Evolutionary conservation across 2,113 vertebrate species (phyloP).

Genomic region (Tyrannus savana): DNA sequence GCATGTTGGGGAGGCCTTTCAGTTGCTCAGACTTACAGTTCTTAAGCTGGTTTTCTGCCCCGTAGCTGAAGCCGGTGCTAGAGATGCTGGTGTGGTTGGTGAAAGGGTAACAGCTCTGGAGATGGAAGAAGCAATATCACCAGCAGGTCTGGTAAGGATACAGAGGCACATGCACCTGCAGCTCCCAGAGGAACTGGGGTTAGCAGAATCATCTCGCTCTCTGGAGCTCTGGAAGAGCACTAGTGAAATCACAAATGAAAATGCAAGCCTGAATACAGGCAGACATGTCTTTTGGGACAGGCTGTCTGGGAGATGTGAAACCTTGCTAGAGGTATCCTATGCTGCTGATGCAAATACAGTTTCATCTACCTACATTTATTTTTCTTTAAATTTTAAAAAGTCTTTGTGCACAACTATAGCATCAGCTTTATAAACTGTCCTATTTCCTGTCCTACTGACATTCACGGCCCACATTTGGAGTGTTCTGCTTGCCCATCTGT

Average conservation of each 20-base stretch:
- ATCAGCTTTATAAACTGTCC: neutral
- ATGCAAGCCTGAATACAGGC: neutral
- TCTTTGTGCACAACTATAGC: neutral
- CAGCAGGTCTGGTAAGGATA: neutral
- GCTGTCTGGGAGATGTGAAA: neutral
- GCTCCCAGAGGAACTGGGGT: neutral
- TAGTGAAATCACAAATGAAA: neutral
- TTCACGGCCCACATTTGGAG: neutral
- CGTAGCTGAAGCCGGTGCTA: neutral
- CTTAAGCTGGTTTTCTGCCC: neutral
- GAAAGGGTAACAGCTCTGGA: neutral
- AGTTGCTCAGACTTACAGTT: neutral
- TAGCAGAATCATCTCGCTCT: neutral
- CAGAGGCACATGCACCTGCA: neutral
- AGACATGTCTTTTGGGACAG: neutral
- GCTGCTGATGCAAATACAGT: neutral
- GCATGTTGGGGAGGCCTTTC: neutral
- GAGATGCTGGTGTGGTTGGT: neutral
- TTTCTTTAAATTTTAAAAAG: neutral
- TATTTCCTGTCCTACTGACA: neutral
- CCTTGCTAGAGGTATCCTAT: neutral
- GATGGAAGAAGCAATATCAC: rapidly evolving
- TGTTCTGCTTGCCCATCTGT: neutral
- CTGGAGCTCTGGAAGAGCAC: neutral
- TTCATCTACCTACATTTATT: neutral